Evolutionary conservation across 1,140 invertebrate species (phyloP).

Genomic region (Ceratosolen fusciceps): DNA sequence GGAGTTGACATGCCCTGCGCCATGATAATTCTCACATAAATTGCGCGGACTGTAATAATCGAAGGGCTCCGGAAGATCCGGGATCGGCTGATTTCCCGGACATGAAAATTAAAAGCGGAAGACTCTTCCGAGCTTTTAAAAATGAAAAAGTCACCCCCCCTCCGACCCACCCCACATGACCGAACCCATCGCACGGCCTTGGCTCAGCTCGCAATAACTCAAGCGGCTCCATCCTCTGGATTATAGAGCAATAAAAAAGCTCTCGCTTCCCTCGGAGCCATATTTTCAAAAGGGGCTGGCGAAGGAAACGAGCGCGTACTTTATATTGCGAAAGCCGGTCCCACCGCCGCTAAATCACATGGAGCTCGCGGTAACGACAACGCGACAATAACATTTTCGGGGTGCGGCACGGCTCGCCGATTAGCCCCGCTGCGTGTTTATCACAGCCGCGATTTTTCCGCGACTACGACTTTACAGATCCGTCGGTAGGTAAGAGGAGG

Average conservation of each 20-base stretch:
- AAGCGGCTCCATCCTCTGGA: slow-evolving; percentile 22
- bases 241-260: slow-evolving; percentile 43
- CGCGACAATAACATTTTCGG: too few species aligned
- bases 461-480: too few species aligned
- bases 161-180: too few species aligned
- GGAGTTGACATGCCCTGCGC: too few species aligned
- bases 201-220: slow-evolving; percentile 16
- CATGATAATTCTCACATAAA: not conserved
- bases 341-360: slow-evolving; percentile 30
- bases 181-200: too few species aligned
- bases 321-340: slow-evolving; percentile 28
- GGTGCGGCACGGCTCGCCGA: too few species aligned
- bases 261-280: not conserved
- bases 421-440: too few species aligned
- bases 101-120: slow-evolving; percentile 6
- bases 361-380: too few species aligned
- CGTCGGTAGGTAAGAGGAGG: too few species aligned
- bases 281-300: too few species aligned
- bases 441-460: too few species aligned
- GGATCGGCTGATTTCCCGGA: not conserved
- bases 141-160: slow-evolving; percentile 15
- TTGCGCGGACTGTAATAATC: not conserved
- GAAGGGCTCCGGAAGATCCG: not conserved
- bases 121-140: not conserved
- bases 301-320: not conserved